These are phyloP conservation scores for Gnatocerus cornutus DNA, from an alignment of 2,888 invertebrate genomes.

Conservation along the genomic window DNA sequence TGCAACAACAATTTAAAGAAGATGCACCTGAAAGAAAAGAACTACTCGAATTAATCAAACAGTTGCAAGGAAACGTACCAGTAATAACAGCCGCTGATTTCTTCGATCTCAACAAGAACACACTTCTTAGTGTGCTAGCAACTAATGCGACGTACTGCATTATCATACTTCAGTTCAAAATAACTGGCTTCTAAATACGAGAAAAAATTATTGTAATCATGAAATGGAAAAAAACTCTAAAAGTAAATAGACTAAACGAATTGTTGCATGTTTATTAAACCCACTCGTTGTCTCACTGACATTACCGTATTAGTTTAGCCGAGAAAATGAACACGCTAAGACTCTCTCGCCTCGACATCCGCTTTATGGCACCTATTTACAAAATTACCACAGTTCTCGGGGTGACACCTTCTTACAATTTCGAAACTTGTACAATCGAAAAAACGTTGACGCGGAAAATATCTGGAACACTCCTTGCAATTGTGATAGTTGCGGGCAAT, in stretches of 20 bases:
- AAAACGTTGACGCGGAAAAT: not conserved
- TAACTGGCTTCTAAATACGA: not conserved
- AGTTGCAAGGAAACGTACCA: slow-evolving; percentile 20
- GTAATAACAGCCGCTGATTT: slow-evolving; percentile 37
- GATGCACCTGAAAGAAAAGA: slow-evolving; percentile 35
- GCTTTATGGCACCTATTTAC: not conserved
- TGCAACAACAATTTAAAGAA: slow-evolving; percentile 32
- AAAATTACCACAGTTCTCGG: not conserved
- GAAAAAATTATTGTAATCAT: not conserved
- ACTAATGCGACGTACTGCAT: slow-evolving; percentile 14
- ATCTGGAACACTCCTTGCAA: not conserved
- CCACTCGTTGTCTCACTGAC: too few relatives aligned
- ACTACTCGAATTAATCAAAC: slow-evolving; percentile 27
- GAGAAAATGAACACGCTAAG: not conserved
- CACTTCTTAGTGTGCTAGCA: slow-evolving; percentile 9
- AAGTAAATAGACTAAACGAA: too few relatives aligned
- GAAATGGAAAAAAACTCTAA: too few relatives aligned
- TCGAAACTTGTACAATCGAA: not conserved
- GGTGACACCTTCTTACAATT: not conserved
- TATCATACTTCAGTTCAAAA: slow-evolving; percentile 9
- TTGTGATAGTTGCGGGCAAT: not conserved
- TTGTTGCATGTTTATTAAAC: too few relatives aligned
- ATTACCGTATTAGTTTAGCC: too few relatives aligned
- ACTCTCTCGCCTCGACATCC: not conserved
- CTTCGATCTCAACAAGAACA: not conserved